Base-by-base conservation (phyloP, 1,140 invertebrate genomes). In the Pomacea maculata region DNA sequence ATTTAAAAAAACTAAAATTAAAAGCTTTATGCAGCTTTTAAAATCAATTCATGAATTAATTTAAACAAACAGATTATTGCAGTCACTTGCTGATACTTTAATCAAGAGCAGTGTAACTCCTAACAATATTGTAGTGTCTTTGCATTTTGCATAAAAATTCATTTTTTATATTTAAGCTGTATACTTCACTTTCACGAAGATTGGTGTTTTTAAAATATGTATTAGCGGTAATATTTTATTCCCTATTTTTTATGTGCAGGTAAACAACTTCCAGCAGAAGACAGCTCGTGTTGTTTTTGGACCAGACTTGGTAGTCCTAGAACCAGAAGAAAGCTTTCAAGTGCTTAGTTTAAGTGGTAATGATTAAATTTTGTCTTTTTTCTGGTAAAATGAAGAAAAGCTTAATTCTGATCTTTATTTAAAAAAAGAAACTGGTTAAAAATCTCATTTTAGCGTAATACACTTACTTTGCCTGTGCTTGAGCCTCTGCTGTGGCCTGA, bases 251-350 rank as follows among this genome's bases (percentile, higher is more conserved):
- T 1, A 17, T 61, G 8, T 78, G n/a, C 76, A 88, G 85, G 86
- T 91, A 14, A 89, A 90, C 80, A 88, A 91, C 81, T 90, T 89
- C 79, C 80, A 88, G 75, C 79, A 87, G 64, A 91, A 90, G 80
- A 90, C 86, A n/a, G 86, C 89, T 14, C 76, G 90, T 78, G 88
- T 90, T 65, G 76, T 90, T 55, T 90, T 90, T 85, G 90, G 90
- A 29, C 90, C 90, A 14, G 90, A 91, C 80, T 82, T 91, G 1
- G 89, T 90, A 21, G 86, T 91, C 64, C 84, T 91, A 7, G 88
- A 88, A 68, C 89, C 90, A 70, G 88, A 91, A 82, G 90, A 91
- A 84, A 88, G 88, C 76, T 91, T 91, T 72, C 90, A 87, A 78
- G 85, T 89, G n/a, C 83, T 91, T 14, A 89, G 86, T 82, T 82